phyloP scores from a whole-genome alignment of 2,113 vertebrate species.

The Hydropotes inermis region DNA sequence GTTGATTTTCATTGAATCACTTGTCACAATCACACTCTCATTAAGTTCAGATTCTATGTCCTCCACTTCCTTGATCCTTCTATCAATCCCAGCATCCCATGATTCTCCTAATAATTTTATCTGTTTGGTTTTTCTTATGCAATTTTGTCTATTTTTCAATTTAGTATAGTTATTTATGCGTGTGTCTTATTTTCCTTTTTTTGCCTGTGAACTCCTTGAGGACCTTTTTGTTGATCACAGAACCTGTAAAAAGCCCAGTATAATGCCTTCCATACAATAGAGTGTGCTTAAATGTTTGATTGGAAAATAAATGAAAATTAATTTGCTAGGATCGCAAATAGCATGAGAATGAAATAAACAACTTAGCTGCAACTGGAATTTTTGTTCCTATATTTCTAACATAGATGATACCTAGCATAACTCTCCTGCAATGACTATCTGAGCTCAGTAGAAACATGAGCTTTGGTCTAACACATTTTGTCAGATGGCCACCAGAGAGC shows the following conservation, averaged over 20 bases:
- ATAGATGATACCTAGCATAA: not conserved
- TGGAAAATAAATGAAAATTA: constrained; percentile 23
- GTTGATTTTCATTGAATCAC: not conserved
- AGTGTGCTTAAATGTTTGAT: constrained; percentile 32
- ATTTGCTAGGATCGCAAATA: not conserved
- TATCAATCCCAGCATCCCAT: not conserved
- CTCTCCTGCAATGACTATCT: not conserved
- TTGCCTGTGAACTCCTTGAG: not conserved
- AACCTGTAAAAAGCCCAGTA: not conserved
- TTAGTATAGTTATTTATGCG: not conserved
- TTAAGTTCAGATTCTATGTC: not conserved
- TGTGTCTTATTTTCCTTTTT: not conserved
- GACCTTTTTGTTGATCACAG: not conserved
- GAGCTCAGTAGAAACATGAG: not conserved
- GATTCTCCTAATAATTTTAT: not conserved
- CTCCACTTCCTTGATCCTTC: not conserved
- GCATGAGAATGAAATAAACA: not conserved
- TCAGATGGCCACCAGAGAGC: not conserved
- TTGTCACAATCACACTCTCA: not conserved
- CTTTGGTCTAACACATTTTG: not conserved
- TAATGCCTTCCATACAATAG: not conserved
- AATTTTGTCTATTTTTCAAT: not conserved
- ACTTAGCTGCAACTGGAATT: not conserved
- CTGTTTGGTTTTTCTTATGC: not conserved
- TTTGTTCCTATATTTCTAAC: not conserved